Evolutionary conservation across 2,113 vertebrate species (phyloP).

Genomic region (Opisthocomus hoazin): DNA sequence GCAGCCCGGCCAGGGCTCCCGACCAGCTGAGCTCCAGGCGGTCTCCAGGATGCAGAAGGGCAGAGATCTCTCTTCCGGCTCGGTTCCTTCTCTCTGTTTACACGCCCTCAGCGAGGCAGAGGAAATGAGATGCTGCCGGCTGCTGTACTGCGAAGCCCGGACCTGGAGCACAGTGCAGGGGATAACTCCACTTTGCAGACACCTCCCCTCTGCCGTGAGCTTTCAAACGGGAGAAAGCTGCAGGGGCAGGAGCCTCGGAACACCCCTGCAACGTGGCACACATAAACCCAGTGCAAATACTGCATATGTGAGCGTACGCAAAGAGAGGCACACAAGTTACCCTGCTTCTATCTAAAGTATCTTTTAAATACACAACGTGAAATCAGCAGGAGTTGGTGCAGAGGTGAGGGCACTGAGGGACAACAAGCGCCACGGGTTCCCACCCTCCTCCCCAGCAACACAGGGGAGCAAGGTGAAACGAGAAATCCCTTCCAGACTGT

Average conservation of each 20-base stretch:
- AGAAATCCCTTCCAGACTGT: background rate
- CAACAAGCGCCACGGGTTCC: background rate
- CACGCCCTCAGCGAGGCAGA: background rate
- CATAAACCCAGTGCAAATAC: too few species aligned
- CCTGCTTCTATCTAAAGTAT: background rate
- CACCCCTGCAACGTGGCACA: rapidly evolving
- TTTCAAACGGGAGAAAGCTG: background rate
- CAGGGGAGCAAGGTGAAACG: background rate
- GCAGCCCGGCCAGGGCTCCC: background rate
- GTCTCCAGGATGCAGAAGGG: rapidly evolving
- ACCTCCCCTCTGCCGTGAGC: background rate
- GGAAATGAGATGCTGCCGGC: background rate
- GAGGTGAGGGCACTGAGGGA: background rate
- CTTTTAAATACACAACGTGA: background rate
- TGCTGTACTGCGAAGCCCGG: background rate
- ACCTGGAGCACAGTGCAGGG: rapidly evolving
- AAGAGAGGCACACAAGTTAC: too few species aligned
- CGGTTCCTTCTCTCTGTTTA: rapidly evolving
- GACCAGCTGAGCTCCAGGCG: background rate
- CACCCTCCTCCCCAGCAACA: background rate
- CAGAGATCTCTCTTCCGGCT: rapidly evolving
- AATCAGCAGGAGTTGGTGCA: too few species aligned
- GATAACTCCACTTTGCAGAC: rapidly evolving
- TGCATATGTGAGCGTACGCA: rapidly evolving
- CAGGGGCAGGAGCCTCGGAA: background rate